Evolutionary conservation across 2,888 invertebrate species (phyloP), one percentile per base, ranked within the genome.

Genomic region (Physocephala rufipes): DNA sequence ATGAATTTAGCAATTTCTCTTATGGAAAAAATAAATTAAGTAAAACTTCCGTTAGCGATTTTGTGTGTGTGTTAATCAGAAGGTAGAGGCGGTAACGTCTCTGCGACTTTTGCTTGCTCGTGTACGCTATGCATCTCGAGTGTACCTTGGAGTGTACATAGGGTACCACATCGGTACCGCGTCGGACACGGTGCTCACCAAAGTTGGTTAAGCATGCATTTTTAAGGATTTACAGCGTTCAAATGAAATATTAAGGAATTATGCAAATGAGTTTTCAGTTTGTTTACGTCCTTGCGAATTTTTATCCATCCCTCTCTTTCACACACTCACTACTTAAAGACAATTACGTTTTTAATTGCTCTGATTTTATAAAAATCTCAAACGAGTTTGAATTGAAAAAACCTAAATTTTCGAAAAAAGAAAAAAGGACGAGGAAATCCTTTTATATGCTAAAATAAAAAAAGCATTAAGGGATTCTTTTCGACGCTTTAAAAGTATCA

Each of bases 171-270:
- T n/a, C n/a, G n/a, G 47, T 47, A 47, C 26, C 13, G 19, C n/a
- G 66, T 36, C 19, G 36, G 43, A 43, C 53, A 15, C 65, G 28
- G 19, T 9, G 36, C 36, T 9, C 5, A 36, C 30, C 24, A 30
- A 68, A 61, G 49, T 43, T 19, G 21, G 43, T n/a, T n/a, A 36
- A 62, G 62, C 61, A 53, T 68, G 62, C 61, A 68, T 68, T 68
- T 63, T 63, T 63, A 28, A 53, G 65, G 36, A 53, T 36, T 53
- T 30, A 15, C 16, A 58, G 53, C 55, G 69, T 67, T 74, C 80
- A 84, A 82, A 82, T 82, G 84, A 81, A 82, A 82, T 81, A 84
- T 84, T 84, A 83, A 84, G 77, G 84, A 84, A 85, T 84, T 84
- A 84, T 84, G 83, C 82, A 84, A 85, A 84, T 84, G 83, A 82